Base-by-base conservation (phyloP, 1,140 invertebrate genomes). In the Apis cerana region DNA sequence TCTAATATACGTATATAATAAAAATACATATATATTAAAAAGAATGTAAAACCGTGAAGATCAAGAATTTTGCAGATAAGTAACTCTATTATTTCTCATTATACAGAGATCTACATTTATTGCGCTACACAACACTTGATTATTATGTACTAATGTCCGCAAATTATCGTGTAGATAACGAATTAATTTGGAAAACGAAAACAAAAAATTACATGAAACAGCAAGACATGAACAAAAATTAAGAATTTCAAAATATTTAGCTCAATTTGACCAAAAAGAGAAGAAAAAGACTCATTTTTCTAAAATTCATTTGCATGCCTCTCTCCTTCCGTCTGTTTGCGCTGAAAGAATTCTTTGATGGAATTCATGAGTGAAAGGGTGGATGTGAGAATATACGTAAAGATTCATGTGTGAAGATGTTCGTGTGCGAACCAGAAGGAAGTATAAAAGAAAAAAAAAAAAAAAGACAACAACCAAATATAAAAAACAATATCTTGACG, bases 391-490 rank as follows among this genome's bases (percentile, higher is more conserved):
- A 65, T 64, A 90, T 68, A 69, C 3, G 21, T 19, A 54, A 12
- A 80, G 23, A 52, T 72, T 72, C 59, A 17, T 80, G 27, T 7
- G 15, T 62, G 33, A 43, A 43, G 33, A 43, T 43, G 33, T 43
- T 43, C 33, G 13, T 56, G 58, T 52, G 59, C 27, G 62, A 82
- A 74, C 64, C 58, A 52, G 48, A 61, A 56, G 76, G 62, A 85
- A 75, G 68, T 71, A 87, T 68, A 59, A 71, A 61, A 67, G 81
- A 70, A 64, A 65, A 85, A 72, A 75, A 52, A 75, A 74, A 58
- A 59, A 82, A 62, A 64, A 65, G 83, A 72, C 70, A 52, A 68
- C 85, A 91, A 91, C 88, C 87, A 92, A 92, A 91, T 91, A 91
- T 74, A 84, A 72, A 90, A 75, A 75, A 75, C 71, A 80, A 67